Base-by-base conservation (phyloP, 2,113 vertebrate species). In the Boulengeromyrus knoepffleri region DNA sequence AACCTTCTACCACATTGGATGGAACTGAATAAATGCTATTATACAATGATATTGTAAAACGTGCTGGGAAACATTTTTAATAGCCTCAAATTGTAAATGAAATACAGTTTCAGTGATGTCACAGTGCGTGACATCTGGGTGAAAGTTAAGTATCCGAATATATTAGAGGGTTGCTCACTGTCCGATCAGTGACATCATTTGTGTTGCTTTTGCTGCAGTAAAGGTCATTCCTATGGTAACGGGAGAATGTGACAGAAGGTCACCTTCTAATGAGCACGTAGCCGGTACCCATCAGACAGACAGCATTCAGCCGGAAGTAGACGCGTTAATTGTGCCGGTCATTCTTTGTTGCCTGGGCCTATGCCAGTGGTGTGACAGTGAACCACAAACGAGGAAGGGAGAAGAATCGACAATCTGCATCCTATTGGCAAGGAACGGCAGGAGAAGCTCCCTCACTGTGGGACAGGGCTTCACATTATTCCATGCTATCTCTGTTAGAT, bases 201-300 rank as follows among this genome's bases (percentile, higher is more conserved):
- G 17, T 62, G 53, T 39, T 58, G 56, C 39, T 17, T 13, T 88
- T 21, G 53, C 21, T 24, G 5, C 56, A 12, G 2, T 70, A 62
- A 88, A 88, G 39, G 87, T 70, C 58, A 70, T 88, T 88, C 39
- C 87, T 56, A 70, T 88, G 56, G 87, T 46, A 88, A 66, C 36
- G 21, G 36, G 39, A 45, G 24, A 53, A 88, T 10, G 50, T 24
- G 31, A 56, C 52, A 39, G 50, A 58, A 56, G 50, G 52, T 58
- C 50, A 88, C 36, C 50, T 42, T 19, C 50, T 15, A 31, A 36
- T 3, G 42, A 50, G 46, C 88, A 77, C 58, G 15, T 70, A 42
- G 24, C 66, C 2, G 36, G 56, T 31, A 21, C 21, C 58, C 27
- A 2, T 74, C 66, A 77, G 87, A 58, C 5, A 58, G 87, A 5